Evolutionary conservation across 2,797 vertebrate species (phyloP).

Genomic region (Eidolon dupreanum): DNA sequence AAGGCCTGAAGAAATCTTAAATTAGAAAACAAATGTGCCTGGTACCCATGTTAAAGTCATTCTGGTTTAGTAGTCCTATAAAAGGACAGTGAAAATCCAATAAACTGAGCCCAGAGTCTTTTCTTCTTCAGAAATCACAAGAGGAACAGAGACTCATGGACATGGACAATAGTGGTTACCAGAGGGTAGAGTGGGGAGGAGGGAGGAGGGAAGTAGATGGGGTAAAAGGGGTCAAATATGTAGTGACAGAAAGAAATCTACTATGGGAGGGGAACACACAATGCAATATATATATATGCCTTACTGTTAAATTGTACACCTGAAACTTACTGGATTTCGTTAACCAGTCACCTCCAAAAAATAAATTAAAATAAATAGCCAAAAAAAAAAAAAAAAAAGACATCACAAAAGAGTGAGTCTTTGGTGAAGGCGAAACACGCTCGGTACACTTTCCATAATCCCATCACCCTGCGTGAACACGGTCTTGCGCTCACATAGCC

Average conservation of each 20-base stretch:
- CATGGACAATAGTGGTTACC: no score
- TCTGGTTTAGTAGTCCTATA: conserved; percentile 7
- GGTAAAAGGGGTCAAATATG: no score
- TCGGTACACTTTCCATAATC: background rate
- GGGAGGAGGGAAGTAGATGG: no score
- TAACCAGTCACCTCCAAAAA: no score
- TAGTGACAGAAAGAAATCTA: no score
- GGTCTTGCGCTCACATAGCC: fast-evolving
- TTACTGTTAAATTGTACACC: no score
- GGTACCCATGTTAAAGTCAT: background rate
- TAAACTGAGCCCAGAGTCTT: background rate
- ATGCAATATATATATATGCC: no score
- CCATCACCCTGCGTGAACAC: fast-evolving
- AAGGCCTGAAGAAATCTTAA: conserved; percentile 27
- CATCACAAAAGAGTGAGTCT: background rate
- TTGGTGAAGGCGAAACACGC: background rate
- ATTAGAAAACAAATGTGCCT: conserved; percentile 52
- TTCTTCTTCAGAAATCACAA: conserved; percentile 22
- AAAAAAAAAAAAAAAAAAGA: no score
- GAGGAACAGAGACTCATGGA: background rate
- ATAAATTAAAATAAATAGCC: no score
- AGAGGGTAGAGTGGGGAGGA: no score
- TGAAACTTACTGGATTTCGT: no score
- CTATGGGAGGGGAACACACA: no score
- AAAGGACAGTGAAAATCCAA: conserved; percentile 41